A percentile compares a stretch with the other conserved stretches of the same genome.
phyloP scores from a whole-genome alignment of 2,113 vertebrate genomes.

The Rhinichthys klamathensis region DNA sequence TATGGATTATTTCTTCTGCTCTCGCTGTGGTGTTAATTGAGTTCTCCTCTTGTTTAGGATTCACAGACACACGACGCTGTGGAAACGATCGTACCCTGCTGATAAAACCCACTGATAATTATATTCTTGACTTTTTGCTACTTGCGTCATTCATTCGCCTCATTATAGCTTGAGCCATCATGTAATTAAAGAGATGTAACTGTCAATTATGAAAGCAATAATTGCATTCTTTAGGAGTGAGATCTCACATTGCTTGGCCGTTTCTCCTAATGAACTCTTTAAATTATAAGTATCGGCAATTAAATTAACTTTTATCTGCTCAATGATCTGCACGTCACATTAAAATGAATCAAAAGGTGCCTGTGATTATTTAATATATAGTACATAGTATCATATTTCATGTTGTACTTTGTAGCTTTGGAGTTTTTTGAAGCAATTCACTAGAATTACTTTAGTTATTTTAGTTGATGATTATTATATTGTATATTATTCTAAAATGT shows the following conservation, averaged over 20 bases:
- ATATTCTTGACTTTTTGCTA: conserved; percentile 18
- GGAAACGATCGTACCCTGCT: conserved; percentile 7
- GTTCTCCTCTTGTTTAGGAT: conserved; percentile 59
- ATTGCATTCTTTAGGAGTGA: conserved; percentile 66
- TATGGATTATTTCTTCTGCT: conserved; percentile 68
- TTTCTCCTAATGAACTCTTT: neutral
- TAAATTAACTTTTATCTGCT: conserved; percentile 1
- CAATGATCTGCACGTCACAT: neutral
- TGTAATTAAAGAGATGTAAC: conserved; percentile 68
- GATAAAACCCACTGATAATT: conserved; percentile 15
- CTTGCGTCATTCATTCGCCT: neutral
- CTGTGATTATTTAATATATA: neutral
- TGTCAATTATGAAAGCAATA: conserved; percentile 66
- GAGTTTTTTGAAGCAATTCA: neutral
- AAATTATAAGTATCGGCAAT: neutral
- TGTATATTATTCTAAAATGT: too few relatives aligned
- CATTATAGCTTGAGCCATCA: conserved; percentile 54
- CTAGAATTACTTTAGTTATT: neutral
- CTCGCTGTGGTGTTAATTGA: conserved; percentile 71
- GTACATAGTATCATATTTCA: neutral
- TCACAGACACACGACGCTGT: neutral
- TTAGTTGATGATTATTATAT: neutral
- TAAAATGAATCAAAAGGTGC: neutral
- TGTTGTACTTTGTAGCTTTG: neutral
- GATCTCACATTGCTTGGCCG: neutral